Conservation (phyloP, 2,888 invertebrate species). For the Stenodema calcarata region DNA sequence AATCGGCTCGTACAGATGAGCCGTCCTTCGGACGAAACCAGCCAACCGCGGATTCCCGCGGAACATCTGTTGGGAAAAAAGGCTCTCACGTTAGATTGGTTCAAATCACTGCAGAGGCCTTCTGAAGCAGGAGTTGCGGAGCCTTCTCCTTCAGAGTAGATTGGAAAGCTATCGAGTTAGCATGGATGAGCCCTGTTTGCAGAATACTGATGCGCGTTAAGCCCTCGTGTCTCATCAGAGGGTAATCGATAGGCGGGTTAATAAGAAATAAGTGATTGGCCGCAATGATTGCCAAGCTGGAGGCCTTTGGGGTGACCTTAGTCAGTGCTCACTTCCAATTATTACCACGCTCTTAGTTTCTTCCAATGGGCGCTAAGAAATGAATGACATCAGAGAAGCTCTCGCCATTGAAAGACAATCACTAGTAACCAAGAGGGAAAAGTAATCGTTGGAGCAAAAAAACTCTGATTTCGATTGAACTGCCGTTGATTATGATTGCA, state of each 20-base stretch:
- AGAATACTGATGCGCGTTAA: not conserved
- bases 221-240: not conserved
- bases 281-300: not conserved
- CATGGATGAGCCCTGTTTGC: not conserved
- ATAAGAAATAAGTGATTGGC: not conserved
- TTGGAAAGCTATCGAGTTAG: not conserved
- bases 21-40: too few species aligned
- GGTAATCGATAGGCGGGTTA: not conserved
- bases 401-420: too few species aligned
- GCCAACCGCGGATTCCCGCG: too few species aligned
- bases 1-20: too few species aligned
- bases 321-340: too few species aligned
- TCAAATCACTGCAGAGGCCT: not conserved
- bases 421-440: too few species aligned
- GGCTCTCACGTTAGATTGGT: not conserved
- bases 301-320: not conserved
- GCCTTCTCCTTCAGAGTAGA: not conserved
- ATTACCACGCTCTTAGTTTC: too few species aligned
- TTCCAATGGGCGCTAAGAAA: too few species aligned
- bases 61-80: not conserved
- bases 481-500: too few species aligned
- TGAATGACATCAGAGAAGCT: too few species aligned
- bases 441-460: too few species aligned
- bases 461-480: too few species aligned
- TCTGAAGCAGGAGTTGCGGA: not conserved